phyloP scores from a whole-genome alignment of 1,140 invertebrate species.

The Ips nitidus region DNA sequence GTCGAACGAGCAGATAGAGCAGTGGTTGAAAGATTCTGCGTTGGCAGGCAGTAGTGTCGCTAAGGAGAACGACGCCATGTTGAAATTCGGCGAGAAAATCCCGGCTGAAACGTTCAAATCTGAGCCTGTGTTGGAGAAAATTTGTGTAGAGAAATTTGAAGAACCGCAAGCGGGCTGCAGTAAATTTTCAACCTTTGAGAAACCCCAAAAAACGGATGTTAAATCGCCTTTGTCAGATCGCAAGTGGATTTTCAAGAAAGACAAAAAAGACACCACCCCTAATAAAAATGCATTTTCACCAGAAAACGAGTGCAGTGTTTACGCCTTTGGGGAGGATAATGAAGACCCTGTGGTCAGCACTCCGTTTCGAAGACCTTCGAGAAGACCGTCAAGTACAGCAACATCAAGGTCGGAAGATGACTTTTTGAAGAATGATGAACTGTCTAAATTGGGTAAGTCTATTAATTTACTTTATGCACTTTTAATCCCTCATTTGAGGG shows the following conservation, averaged over 20 bases:
- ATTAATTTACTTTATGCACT: background rate
- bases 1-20: conserved; percentile 72
- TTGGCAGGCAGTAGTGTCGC: conserved; percentile 46
- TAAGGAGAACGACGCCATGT: conserved; percentile 47
- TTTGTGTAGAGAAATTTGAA: background rate
- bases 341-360: conserved; percentile 54
- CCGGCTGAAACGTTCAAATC: conserved; percentile 37
- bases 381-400: conserved; percentile 53
- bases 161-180: conserved; percentile 4
- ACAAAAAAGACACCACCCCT: conserved; percentile 53
- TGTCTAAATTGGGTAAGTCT: conserved; percentile 32
- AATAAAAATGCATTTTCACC: conserved; percentile 66
- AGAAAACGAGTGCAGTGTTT: conserved; percentile 70
- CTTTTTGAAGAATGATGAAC: conserved; percentile 48
- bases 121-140: conserved; percentile 22
- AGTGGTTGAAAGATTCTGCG: conserved; percentile 65
- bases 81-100: conserved; percentile 48
- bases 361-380: conserved; percentile 60
- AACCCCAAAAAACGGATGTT: conserved; percentile 2
- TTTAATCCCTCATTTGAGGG: too few species aligned
- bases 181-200: conserved; percentile 8
- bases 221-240: conserved; percentile 47
- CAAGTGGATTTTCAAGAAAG: conserved; percentile 60
- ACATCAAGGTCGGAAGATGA: conserved; percentile 53
- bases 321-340: conserved; percentile 69